These are phyloP conservation scores for Archaeoteleia sp. DNA, from an alignment of 2,888 invertebrate genomes.

Conservation along the genomic window DNA sequence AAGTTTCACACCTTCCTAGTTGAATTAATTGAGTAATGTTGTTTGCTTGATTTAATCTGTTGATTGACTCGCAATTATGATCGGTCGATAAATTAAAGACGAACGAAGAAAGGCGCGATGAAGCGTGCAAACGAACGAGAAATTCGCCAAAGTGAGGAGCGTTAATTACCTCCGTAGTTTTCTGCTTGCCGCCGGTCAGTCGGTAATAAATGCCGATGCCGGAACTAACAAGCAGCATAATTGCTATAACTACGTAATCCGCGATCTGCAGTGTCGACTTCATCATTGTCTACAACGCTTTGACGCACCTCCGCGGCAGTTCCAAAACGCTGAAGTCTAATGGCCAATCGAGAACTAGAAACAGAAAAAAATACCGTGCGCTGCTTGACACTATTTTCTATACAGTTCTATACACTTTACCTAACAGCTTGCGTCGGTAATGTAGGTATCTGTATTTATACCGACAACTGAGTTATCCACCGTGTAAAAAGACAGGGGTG, in stretches of 20 bases:
- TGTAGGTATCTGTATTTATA: no score
- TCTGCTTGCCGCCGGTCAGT: slow-evolving; percentile 89
- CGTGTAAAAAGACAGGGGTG: no score
- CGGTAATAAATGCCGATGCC: slow-evolving; percentile 89
- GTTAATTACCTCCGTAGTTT: slow-evolving; percentile 82
- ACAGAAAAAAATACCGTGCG: no score
- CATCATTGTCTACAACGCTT: no score
- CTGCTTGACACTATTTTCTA: no score
- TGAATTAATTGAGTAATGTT: neutral
- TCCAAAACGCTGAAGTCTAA: neutral
- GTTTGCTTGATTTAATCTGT: neutral
- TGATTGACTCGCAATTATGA: neutral
- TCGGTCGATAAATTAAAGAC: neutral
- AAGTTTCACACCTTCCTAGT: no score
- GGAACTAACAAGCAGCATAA: slow-evolving; percentile 83
- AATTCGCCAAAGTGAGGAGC: no score
- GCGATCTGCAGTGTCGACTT: slow-evolving; percentile 64
- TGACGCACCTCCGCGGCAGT: no score
- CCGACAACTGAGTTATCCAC: no score
- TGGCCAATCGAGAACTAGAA: neutral
- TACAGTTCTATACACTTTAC: no score
- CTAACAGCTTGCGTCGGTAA: no score
- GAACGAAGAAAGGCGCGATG: neutral
- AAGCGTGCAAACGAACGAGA: no score
- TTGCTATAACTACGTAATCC: slow-evolving; percentile 86